phyloP scores from a whole-genome alignment of 1,140 invertebrate genomes.

The Triops longicaudatus region DNA sequence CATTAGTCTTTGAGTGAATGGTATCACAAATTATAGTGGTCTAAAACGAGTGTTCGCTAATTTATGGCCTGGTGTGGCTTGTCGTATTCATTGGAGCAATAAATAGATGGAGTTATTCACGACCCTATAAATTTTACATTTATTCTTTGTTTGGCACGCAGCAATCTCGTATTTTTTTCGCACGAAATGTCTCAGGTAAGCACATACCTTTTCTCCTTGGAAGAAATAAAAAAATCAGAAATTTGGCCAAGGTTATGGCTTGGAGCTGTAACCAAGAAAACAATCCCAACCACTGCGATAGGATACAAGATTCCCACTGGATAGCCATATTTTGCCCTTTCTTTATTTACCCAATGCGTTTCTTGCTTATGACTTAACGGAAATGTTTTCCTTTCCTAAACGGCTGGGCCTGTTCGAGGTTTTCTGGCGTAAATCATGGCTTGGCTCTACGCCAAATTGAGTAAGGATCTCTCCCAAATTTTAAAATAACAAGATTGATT shows the following conservation, averaged over 20 bases:
- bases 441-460: background rate
- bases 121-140: background rate
- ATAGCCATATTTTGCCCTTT: background rate
- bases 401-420: background rate
- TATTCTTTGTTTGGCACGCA: background rate
- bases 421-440: background rate
- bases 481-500: background rate
- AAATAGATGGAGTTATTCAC: background rate
- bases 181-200: background rate
- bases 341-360: constrained; percentile 8
- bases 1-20: no score
- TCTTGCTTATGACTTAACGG: background rate
- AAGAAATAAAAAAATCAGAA: no score
- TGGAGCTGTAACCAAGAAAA: no score
- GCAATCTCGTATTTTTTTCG: background rate
- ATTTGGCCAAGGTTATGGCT: no score
- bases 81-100: background rate
- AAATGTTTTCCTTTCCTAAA: background rate
- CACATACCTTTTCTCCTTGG: no score
- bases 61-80: background rate
- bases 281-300: background rate
- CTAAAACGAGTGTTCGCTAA: background rate
- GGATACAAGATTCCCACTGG: background rate
- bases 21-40: background rate
- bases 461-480: background rate